Evolutionary conservation across 2,797 vertebrate genomes (phyloP).

Genomic region (Lemur catta): DNA sequence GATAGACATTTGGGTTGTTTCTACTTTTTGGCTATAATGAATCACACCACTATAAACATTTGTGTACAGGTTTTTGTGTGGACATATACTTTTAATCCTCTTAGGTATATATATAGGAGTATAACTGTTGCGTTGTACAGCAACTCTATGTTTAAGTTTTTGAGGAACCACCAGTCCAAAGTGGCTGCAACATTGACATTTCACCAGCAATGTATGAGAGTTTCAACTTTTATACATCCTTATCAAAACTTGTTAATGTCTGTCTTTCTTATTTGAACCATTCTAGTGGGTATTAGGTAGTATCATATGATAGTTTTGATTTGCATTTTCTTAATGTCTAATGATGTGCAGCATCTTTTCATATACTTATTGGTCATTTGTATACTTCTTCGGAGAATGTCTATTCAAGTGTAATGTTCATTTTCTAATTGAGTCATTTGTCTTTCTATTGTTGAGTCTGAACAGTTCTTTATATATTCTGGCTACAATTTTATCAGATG

Average conservation of each 20-base stretch:
- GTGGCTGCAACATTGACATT: background rate
- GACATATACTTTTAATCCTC: background rate
- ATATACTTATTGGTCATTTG: background rate
- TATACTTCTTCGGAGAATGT: background rate
- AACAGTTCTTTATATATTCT: background rate
- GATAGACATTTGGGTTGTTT: background rate
- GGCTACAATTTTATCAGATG: background rate
- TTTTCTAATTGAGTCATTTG: background rate
- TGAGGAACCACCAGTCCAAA: background rate
- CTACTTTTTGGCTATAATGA: background rate
- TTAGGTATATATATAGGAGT: background rate
- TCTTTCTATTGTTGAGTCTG: background rate
- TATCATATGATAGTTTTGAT: background rate
- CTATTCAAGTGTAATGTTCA: background rate
- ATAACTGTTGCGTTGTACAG: background rate
- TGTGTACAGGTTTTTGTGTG: background rate
- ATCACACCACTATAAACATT: background rate
- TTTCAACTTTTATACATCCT: background rate
- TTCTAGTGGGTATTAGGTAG: background rate
- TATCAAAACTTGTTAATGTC: background rate
- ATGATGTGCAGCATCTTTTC: background rate
- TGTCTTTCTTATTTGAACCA: background rate
- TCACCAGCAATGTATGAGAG: background rate
- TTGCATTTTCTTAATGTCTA: background rate
- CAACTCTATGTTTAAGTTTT: background rate